Evolutionary conservation across 2,797 vertebrate species (phyloP), one percentile per base, ranked within the genome.

Genomic region (Loris lydekkerianus): DNA sequence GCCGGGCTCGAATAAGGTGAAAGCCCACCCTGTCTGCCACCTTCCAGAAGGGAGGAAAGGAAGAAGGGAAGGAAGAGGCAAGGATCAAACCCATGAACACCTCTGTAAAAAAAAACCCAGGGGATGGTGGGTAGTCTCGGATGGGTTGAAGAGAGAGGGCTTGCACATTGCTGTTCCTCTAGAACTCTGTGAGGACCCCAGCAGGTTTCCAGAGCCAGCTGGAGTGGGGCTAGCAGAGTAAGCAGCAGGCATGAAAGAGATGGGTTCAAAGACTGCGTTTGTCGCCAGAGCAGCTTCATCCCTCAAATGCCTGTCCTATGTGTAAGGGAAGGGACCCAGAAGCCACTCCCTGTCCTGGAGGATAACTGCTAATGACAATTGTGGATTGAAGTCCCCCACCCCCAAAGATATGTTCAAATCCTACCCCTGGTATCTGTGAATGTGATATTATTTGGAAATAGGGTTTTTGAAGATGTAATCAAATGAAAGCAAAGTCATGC

Each of bases 371-470:
- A 56, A 15, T 60, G 86, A 63, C 18, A 49, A 23, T 23, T 49
- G 23, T 82, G 37, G 15, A 2, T 43, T 86, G 23, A 89, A 75
- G 18, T 63, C 25, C 29, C 58, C 18, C 34, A 34, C 34, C 21
- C n/a, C 10, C n/a, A 88, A 69, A 34, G 10, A 53, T 21, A 14
- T 11, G 8, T 56, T 89, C n/a, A 40, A 96, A 21, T 56, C 49
- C 70, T 82, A 86, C 8, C 14, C 23, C 23, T 76, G 9, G 81
- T 63, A n/a, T 10, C 25, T 58, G 13, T 43, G 8, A 92, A 65
- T 60, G 27, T 56, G 9, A 93, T 37, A 77, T 93, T 65, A 78
- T 82, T 85, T 91, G 58, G 80, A 91, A 92, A 37, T n/a, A 83
- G 10, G 11, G 4, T 11, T 56, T 83, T 85, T 85, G 58, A 37